Evolutionary conservation across 2,888 invertebrate genomes (phyloP).

Genomic region (Theretra japonica): DNA sequence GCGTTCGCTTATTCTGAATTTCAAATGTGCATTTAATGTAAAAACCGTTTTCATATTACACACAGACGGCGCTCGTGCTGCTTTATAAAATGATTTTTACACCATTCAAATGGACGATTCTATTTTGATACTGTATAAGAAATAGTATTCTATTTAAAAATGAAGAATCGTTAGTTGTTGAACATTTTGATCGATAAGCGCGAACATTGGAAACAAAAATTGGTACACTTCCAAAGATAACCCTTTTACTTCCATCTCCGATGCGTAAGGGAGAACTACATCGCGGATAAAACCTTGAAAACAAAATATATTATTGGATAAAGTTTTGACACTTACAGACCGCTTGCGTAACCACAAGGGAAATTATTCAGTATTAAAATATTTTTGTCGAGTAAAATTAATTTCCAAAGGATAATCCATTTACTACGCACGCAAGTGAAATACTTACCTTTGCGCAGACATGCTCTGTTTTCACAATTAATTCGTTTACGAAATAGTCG

Average conservation of each 20-base stretch:
- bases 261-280: not conserved
- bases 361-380: conserved; percentile 43
- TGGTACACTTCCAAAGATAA: not conserved
- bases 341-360: conserved; percentile 38
- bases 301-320: conserved; percentile 39
- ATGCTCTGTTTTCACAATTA: conserved; percentile 26
- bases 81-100: not conserved
- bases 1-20: not conserved
- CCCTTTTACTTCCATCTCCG: not conserved
- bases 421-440: conserved; percentile 5
- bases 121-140: not conserved
- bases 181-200: conserved; percentile 3
- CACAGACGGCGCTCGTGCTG: conserved; percentile 13
- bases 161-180: not conserved
- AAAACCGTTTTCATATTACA: conserved; percentile 23
- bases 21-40: conserved; percentile 20
- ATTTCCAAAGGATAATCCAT: conserved; percentile 39
- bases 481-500: conserved; percentile 16
- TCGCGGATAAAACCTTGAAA: conserved; percentile 15
- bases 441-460: conserved; percentile 29
- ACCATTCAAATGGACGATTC: not conserved
- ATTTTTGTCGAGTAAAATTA: conserved; percentile 44
- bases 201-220: not conserved
- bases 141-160: not conserved
- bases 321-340: conserved; percentile 41